Percentiles rank a stretch among this genome's conserved stretches.
Conservation (phyloP, 2,113 vertebrate genomes). For the Deroptyus accipitrinus region DNA sequence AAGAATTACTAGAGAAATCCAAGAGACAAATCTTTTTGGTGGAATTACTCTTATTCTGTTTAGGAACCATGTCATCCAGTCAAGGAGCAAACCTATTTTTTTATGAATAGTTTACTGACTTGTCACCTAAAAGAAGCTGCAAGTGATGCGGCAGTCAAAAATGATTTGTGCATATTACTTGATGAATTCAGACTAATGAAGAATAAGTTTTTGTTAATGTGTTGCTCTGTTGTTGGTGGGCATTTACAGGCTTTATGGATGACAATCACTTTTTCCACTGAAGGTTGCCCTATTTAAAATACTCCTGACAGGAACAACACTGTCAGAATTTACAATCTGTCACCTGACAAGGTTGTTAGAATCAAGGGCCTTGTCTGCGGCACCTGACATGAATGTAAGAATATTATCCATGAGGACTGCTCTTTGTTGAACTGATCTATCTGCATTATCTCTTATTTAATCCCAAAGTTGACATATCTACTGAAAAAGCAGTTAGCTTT, state of each 20-base stretch:
- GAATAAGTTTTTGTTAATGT: not conserved
- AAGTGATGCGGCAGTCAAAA: not conserved
- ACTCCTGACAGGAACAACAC: not conserved
- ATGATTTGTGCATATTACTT: not conserved
- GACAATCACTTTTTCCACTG: not conserved
- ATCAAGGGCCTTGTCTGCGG: not conserved
- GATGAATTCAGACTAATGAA: not conserved
- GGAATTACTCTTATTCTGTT: not conserved
- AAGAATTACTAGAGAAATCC: not conserved
- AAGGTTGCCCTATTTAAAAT: not conserved
- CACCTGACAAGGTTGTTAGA: not conserved
- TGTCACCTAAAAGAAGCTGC: not conserved
- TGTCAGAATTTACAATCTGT: slow-evolving; percentile 4
- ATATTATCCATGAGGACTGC: not conserved
- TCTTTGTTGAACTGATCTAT: not conserved
- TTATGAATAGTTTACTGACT: not conserved
- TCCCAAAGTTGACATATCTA: not conserved
- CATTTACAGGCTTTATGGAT: not conserved
- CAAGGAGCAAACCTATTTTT: not conserved
- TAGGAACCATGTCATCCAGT: not conserved
- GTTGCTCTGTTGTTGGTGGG: not conserved
- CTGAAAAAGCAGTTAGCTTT: not conserved
- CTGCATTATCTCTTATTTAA: not conserved
- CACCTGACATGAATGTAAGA: not conserved
- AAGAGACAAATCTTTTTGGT: not conserved